Base-by-base conservation (phyloP, 2,113 vertebrate genomes). In the Nestor notabilis region DNA sequence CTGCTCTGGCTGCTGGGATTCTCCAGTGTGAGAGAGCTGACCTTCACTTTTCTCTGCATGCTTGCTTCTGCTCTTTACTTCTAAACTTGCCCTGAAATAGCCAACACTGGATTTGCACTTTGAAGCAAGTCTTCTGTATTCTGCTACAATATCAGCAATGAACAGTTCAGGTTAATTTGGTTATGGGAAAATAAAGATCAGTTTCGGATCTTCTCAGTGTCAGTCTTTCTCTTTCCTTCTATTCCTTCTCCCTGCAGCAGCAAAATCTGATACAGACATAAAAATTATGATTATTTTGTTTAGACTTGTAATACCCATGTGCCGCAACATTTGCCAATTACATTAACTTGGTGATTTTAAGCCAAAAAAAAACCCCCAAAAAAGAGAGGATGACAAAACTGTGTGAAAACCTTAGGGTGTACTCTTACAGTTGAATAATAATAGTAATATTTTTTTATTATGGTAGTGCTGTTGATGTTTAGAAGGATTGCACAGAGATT, bases 41-140 rank as follows among this genome's bases (percentile, higher is more conserved):
- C 8, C 25, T 76, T 11, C 0, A 0, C 19, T 82, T 44, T 63
- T 21, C n/a, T 85, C 58, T 39, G 20, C 2, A 1, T 23, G 9
- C 19, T 55, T 47, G 25, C 41, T 58, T 89, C 58, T 52, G 9
- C 17, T 68, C 29, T 53, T 58, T 28, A 9, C 23, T 75, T 61
- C 23, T 63, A 28, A 71, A 33, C 8, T 81, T 93, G 7, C 29
- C 23, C 7, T 58, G 52, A 52, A n/a, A 33, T 27, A 75, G 17
- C 17, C 47, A 61, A 28, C 14, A 7, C 17, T 23, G 18, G n/a
- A 5, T 14, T 53, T 60, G 37, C 61, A 41, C 8, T 27, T 35
- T 60, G 70, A 74, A 75, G 11, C 6, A 5, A 39, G 39, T 39
- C 39, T 8, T 39, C 39, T 39, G 39, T 72, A 25, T 29, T 19